Conservation (phyloP, 2,888 invertebrate species). For the Dorcus parallelipipedus region DNA sequence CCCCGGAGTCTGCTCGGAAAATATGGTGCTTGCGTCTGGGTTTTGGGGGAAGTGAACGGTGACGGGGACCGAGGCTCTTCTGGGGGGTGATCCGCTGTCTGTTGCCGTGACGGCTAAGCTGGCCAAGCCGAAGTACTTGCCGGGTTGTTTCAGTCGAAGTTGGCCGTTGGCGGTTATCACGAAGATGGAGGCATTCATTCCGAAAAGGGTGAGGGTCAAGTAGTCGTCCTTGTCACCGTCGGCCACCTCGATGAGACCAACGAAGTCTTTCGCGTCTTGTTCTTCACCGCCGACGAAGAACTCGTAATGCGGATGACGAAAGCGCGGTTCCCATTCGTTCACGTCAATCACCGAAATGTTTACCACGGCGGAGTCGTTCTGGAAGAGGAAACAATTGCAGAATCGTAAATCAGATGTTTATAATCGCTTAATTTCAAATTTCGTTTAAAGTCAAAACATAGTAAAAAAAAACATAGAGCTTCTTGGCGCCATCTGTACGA, state of each 20-base stretch:
- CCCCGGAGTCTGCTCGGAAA: slow-evolving; percentile 22
- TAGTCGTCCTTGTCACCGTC: slow-evolving; percentile 81
- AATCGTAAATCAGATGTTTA: no score
- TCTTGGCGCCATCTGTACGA: no score
- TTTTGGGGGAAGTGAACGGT: slow-evolving; percentile 59
- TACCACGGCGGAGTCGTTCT: slow-evolving; percentile 83
- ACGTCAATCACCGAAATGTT: slow-evolving; percentile 80
- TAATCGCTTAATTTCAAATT: no score
- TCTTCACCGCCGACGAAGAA: slow-evolving; percentile 56
- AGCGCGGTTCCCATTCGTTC: slow-evolving; percentile 92
- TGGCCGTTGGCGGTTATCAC: slow-evolving; percentile 65
- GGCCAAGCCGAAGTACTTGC: slow-evolving; percentile 16
- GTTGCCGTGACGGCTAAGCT: slow-evolving; percentile 65
- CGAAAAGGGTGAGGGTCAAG: slow-evolving; percentile 63
- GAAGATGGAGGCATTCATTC: slow-evolving; percentile 50
- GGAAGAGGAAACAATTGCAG: slow-evolving; percentile 28
- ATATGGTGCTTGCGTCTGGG: slow-evolving; percentile 37
- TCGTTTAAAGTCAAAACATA: no score
- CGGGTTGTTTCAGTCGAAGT: slow-evolving; percentile 55
- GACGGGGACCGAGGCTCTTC: slow-evolving; percentile 69
- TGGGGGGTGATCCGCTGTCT: slow-evolving; percentile 81
- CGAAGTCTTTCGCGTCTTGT: slow-evolving; percentile 38
- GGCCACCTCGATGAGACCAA: slow-evolving; percentile 76
- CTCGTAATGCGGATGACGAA: slow-evolving; percentile 84
- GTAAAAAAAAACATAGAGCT: no score